Base-by-base conservation (phyloP, 2,888 invertebrate species). In the Microdon myrmicae region DNA sequence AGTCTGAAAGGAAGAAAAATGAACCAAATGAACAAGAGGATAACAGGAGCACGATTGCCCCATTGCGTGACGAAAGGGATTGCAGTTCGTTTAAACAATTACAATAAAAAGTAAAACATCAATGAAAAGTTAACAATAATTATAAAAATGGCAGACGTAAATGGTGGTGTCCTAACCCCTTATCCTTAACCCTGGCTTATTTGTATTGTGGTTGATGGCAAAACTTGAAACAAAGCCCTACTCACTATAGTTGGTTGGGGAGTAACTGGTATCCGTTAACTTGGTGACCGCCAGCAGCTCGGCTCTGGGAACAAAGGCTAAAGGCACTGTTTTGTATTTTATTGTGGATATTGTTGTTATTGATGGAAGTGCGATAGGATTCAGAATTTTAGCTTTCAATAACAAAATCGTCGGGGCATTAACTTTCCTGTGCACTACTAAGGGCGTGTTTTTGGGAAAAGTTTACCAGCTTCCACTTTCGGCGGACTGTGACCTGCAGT, bases 291-390 rank as follows among this genome's bases (percentile, higher is more conserved):
- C 23, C 35, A 53, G 37, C 41, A 3, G 6, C n/a, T 19, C 17
- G 5, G 9, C 10, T 19, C 3, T 16, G 17, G 32, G 3, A 48
- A 64, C 64, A 64, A 64, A 51, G 56, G 51, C 56, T 51, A 51
- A 56, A 56, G 51, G 64, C 58, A 51, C 51, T 64, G 56, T 64
- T 64, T 64, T 64, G 56, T 53, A 64, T 64, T 64, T 64, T 64
- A 64, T 64, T 64, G 58, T 64, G 37, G 35, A 58, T 58, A 64
- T 64, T 64, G 64, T 64, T 58, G 64, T 56, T 58, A 64, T 64
- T 64, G 64, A 64, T 64, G 64, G 32, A 64, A 64, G 64, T 64
- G 64, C 64, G 64, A 64, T 64, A 56, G 51, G 56, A 51, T 34
- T 58, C 47, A 51, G 58, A 53, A 55, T 49, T 61, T 49, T 53